A percentile compares a stretch with the other conserved stretches of the same genome.
phyloP scores from a whole-genome alignment of 2,113 vertebrate genomes.

The Rissa tridactyla region DNA sequence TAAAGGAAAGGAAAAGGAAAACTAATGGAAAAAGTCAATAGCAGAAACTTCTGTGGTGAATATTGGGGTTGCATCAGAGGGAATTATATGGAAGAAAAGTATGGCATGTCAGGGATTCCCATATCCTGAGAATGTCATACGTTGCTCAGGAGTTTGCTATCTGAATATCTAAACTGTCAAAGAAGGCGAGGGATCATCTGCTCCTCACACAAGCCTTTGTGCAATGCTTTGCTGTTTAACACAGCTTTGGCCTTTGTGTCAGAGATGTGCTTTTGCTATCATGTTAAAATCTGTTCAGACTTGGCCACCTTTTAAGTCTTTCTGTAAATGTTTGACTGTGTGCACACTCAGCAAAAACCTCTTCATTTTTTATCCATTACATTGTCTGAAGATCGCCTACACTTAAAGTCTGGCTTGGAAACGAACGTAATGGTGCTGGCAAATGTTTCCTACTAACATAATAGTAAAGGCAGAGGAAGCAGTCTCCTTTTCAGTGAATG shows the following conservation, averaged over 20 bases:
- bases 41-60: neutral
- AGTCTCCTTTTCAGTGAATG: neutral
- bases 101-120: neutral
- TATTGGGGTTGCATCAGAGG: neutral
- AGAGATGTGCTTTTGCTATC: neutral
- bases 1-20: neutral
- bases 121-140: neutral
- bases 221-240: neutral
- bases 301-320: neutral
- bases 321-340: neutral
- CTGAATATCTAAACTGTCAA: neutral
- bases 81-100: neutral
- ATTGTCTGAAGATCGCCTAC: neutral
- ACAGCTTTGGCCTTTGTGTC: neutral
- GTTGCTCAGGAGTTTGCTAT: neutral
- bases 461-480: neutral
- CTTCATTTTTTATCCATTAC: neutral
- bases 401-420: neutral
- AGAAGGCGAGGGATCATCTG: fast-evolving
- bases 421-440: neutral
- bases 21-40: neutral
- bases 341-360: neutral
- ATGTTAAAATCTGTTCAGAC: neutral
- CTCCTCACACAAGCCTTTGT: neutral
- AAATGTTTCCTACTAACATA: neutral